Conservation (phyloP, 1,140 invertebrate genomes). For the Hypothenemus hampei region DNA sequence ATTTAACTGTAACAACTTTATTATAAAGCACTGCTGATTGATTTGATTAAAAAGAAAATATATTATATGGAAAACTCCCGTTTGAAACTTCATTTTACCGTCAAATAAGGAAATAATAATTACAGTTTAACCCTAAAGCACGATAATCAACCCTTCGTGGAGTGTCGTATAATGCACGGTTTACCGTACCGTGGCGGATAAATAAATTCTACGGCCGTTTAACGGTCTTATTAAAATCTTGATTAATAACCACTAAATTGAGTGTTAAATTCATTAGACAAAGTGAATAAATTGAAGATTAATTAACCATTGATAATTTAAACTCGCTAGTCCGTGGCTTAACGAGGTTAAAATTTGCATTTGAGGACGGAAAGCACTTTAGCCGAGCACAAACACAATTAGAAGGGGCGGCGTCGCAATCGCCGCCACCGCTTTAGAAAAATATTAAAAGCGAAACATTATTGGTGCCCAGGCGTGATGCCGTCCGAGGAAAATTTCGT, state of each 20-base stretch:
- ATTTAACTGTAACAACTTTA: conserved; percentile 7
- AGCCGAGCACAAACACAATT: conserved; percentile 47
- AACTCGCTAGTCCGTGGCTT: conserved; percentile 47
- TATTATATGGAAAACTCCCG: too few species aligned
- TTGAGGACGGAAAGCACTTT: conserved; percentile 51
- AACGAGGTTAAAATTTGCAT: conserved; percentile 51
- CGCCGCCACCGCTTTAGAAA: conserved; percentile 28
- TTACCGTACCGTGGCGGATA: conserved; percentile 14
- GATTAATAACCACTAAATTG: conserved; percentile 51
- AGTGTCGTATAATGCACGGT: conserved; percentile 10
- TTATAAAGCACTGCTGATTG: too few species aligned
- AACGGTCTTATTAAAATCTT: conserved; percentile 49
- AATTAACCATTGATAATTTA: conserved; percentile 52
- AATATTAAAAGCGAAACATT: conserved; percentile 25
- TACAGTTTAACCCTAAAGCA: too few species aligned
- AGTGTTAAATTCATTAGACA: conserved; percentile 52
- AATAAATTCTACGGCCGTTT: conserved; percentile 23
- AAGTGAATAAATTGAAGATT: conserved; percentile 52
- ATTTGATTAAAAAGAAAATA: too few species aligned
- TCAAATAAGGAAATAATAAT: too few species aligned
- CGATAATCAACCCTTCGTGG: background rate
- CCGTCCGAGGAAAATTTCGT: conserved; percentile 4
- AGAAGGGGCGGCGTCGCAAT: conserved; percentile 34
- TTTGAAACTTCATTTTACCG: too few species aligned
- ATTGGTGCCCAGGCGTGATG: conserved; percentile 17